Base-by-base conservation (phyloP, 2,113 vertebrate species). In the Petroica traversi region DNA sequence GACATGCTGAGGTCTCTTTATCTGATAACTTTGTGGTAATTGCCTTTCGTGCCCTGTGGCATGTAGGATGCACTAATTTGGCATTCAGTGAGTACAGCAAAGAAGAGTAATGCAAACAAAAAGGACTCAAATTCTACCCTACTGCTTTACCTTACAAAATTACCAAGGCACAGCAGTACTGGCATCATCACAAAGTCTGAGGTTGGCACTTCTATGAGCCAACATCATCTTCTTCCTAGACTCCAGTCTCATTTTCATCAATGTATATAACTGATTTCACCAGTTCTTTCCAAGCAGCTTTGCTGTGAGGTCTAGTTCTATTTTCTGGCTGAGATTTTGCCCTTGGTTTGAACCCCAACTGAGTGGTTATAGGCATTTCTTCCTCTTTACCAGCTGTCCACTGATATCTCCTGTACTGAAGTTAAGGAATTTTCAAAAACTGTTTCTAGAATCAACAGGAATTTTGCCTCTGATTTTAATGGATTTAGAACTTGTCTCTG, bases 21-120 rank as follows among this genome's bases (percentile, higher is more conserved):
- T 95, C 94, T 96, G 94, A 95, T 93, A 97, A 92, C 91, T 97
- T 92, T 64, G 91, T 93, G 86, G 91, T 93, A 97, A 97, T 96
- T 95, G 95, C 86, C 94, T 95, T 95, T 95, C 89, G 59, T 95
- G 94, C 91, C 94, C 95, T 38, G 76, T 93, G 91, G 96, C 96
- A 93, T 89, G 66, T 74, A 61, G 87, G 69, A 93, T 93, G 80
- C 89, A 72, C 91, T 95, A 95, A 96, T 95, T 92, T 93, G 86
- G 95, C 89, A 95, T 95, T 94, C 95, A 90, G 82, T 69, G 78
- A 94, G 67, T 94, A 90, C 58, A 88, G 88, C 85, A 77, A 79
- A 88, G 67, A 75, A 93, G 57, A 43, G 38, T 62, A 86, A 88
- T 36, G 64, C 75, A 96, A 92, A 93, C 63, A 93, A 95, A 96